Base-by-base conservation (phyloP, 2,113 vertebrate genomes). In the Anolis carolinensis region DNA sequence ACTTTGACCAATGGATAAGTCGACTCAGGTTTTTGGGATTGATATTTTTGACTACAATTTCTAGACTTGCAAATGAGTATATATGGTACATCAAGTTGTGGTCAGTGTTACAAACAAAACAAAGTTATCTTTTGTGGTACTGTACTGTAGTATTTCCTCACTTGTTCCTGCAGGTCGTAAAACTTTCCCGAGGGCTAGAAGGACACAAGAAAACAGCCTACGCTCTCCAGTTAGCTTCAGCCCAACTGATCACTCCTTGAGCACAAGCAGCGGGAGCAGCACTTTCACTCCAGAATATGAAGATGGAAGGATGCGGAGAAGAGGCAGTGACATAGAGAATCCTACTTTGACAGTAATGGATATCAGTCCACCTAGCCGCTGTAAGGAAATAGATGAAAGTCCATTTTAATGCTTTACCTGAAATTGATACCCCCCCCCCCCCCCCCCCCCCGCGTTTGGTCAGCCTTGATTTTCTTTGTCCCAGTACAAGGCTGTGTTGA, bases 301-400 rank as follows among this genome's bases (percentile, higher is more conserved):
- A 8, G 99, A 99, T 9, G 97, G 94, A 18, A 95, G 98, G 0
- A 95, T 96, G 94, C 92, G 96, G 87, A 97, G 99, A 34, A 95
- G 98, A 48, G 98, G 98, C 68, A 99, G 98, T 36, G 99, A 99
- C 94, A 99, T 99, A 44, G 99, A 99, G 89, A 97, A 97, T 86
- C 96, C 98, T 0, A 98, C 97, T 55, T 86, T 99, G 90, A 98
- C 98, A 0, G 98, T 99, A 79, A 99, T 99, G 98, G 99, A 99
- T 93, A 98, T 99, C 95, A 99, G 98, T 90, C 99, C 98, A 0
- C 98, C 99, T 75, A 99, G 99, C 92, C 98, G 99, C 94, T 99
- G 99, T 99, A 93, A 98, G 98, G 95, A 81, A 62, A 84, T 78
- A 63, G 88, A 48, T 23, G 50, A 8, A 30, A 23, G 2, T 76